Evolutionary conservation across 2,797 vertebrate species (phyloP).

Genomic region (Zalophus californianus): DNA sequence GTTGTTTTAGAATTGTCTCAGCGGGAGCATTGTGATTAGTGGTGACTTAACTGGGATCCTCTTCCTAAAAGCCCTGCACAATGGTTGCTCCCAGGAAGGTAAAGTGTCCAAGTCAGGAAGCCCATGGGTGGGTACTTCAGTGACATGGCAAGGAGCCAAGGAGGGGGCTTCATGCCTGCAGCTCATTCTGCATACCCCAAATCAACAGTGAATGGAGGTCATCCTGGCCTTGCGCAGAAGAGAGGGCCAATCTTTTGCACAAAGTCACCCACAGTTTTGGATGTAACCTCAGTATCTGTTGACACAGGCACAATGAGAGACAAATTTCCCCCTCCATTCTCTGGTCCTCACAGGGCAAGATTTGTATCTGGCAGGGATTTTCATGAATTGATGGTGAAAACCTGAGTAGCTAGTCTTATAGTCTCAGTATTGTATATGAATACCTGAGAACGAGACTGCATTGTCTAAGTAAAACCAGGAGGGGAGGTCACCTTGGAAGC

Average conservation of each 20-base stretch:
- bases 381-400: not conserved
- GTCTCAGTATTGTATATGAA: not conserved
- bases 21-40: not conserved
- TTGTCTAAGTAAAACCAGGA: constrained; percentile 15
- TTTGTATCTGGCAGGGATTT: not conserved
- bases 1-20: not conserved
- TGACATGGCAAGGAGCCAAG: not conserved
- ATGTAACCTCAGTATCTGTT: not conserved
- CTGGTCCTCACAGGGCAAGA: not conserved
- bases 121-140: not conserved
- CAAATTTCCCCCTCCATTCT: not conserved
- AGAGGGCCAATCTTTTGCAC: not conserved
- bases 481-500: not conserved
- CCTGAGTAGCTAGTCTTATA: not conserved
- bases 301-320: not conserved
- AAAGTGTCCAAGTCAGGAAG: not conserved
- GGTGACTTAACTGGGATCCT: not conserved
- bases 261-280: not conserved
- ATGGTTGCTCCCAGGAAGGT: not conserved
- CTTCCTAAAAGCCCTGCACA: not conserved
- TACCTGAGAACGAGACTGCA: not conserved
- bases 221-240: not conserved
- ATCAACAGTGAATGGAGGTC: not conserved
- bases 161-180: not conserved
- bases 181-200: not conserved